Base-by-base conservation (phyloP, 2,113 vertebrate species). In the Rhinopomastus cyanomelas region DNA sequence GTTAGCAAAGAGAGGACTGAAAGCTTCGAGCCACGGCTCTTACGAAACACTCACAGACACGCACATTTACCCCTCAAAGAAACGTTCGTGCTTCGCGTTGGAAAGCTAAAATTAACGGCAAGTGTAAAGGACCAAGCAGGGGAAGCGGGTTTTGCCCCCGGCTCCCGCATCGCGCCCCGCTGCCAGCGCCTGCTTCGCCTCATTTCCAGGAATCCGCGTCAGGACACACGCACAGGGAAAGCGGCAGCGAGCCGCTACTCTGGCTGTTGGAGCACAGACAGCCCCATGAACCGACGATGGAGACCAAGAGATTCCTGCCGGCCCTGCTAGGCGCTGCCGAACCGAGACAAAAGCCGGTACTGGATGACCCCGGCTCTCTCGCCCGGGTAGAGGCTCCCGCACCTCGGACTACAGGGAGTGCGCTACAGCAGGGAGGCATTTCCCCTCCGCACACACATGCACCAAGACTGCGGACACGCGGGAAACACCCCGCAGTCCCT, bases 51-150 rank as follows among this genome's bases (percentile, higher is more conserved):
- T 8, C 51, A 4, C 6, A 19, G 27, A 8, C 23, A 11, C 3
- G 3, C 18, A 12, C 9, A 37, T 5, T 42, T 55, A 29, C 21
- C 74, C 74, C 11, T 25, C 53, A 25, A 8, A 29, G 3, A 29
- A 51, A 14, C 19, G 11, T 4, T 17, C 6, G 2, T 12, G 30
- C 20, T 65, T 25, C 29, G 39, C 39, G 39, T 42, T 42, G 37
- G 27, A 62, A 72, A 15, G 12, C 6, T 0, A 2, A 11, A 26
- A 26, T 36, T 3, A 16, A 42, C 6, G 19, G 52, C 46, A 7
- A 22, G 34, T 1, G 12, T 0, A 6, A 4, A 0, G 60, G 14
- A 5, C 12, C 5, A 6, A 8, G 42, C 19, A 2, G 5, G 51
- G 49, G 42, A 14, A 14, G 3, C 27, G 2, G 25, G 2, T 3